These are phyloP conservation scores for Frankliniella intonsa DNA, from an alignment of 2,888 invertebrate genomes.

Conservation along the genomic window DNA sequence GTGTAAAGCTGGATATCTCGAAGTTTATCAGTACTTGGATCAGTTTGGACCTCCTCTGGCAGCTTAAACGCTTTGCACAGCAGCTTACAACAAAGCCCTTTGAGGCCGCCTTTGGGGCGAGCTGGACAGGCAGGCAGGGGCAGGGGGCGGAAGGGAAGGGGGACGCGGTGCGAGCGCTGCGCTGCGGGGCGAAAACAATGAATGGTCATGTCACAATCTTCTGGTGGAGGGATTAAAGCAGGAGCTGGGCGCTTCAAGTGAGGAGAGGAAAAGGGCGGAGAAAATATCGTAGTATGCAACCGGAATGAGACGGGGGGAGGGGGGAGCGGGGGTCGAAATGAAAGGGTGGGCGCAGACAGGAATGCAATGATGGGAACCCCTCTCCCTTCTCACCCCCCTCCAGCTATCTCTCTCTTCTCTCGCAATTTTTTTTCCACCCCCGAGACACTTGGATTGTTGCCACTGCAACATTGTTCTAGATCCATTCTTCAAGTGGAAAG, in stretches of 20 bases:
- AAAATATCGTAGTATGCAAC: not conserved
- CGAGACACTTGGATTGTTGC: conserved; percentile 14
- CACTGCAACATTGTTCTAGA: conserved; percentile 25
- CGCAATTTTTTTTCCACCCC: not conserved
- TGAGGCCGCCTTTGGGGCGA: too few relatives aligned
- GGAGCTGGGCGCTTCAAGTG: not conserved
- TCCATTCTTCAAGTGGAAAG: conserved; percentile 19
- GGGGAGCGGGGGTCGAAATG: not conserved
- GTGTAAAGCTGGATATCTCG: too few relatives aligned
- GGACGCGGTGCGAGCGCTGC: too few relatives aligned
- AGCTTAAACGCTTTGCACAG: too few relatives aligned
- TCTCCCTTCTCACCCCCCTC: not conserved
- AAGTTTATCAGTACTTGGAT: too few relatives aligned
- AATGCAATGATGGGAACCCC: not conserved
- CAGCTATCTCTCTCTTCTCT: not conserved
- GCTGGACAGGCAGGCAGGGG: too few relatives aligned
- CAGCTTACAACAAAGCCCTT: too few relatives aligned
- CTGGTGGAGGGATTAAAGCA: not conserved
- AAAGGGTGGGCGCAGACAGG: not conserved
- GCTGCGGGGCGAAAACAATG: not conserved
- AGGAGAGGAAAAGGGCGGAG: not conserved
- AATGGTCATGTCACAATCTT: conserved; percentile 10
- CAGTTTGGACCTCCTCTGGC: too few relatives aligned
- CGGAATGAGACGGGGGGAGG: not conserved
- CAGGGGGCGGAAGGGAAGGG: too few relatives aligned